Evolutionary conservation across 2,113 vertebrate species (phyloP), one percentile per base, ranked within the genome.

Genomic region (Polypterus bichir): DNA sequence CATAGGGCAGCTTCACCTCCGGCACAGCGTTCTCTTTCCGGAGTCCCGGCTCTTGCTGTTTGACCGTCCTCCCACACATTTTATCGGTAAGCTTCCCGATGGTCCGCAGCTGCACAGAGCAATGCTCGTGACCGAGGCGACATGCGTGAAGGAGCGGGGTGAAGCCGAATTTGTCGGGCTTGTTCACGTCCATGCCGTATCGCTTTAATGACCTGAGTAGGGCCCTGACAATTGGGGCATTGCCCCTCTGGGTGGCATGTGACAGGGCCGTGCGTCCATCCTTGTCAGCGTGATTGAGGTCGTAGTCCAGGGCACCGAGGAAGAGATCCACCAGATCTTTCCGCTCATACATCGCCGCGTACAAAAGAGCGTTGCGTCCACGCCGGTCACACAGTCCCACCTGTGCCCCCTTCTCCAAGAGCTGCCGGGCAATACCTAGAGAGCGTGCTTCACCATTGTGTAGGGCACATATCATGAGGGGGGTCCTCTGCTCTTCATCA

Each of bases 381-480:
- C 6, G 7, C 44, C 27, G 6, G 53, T 60, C 48, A n/a, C 55
- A 52, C 1, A 51, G 66, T 7, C 57, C 64, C 54, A 48, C 55
- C 3, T 47, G 64, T 45, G 55, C 56, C 5, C 66, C 8, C 0
- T 69, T 59, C 4, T 11, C 70, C 47, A 76, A 62, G 49, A 74
- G 62, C 56, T 62, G 49, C 44, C 65, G 65, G 7, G 49, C 55
- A 48, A 65, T 59, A 7, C 48, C 49, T 0, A 9, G 60, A 8
- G 71, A 59, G 53, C 4, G 10, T 3, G 57, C 44, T 59, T 71
- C 64, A n/a, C 56, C 65, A 8, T 64, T 64, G 62, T 67, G 66
- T 52, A 74, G 66, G 11, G 65, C 69, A 5, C 58, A 71, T 3
- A 62, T 68, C 61, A 54, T 68, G 48, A 67, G 58, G 52, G 55